phyloP scores from a whole-genome alignment of 2,113 vertebrate genomes.

The Peucedramus taeniatus region DNA sequence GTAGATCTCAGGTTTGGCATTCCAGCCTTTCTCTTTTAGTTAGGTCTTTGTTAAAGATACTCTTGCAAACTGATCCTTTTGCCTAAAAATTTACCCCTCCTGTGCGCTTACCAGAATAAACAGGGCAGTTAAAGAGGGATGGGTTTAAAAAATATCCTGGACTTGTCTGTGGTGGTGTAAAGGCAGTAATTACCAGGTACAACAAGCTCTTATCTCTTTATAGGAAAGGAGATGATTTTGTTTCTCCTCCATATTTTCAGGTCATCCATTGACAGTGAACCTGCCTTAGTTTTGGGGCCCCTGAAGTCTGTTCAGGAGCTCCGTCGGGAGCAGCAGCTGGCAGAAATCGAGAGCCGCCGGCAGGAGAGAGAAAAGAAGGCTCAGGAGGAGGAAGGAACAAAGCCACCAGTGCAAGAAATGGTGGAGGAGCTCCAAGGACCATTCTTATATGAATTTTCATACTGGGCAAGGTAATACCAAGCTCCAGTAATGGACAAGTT shows the following conservation, averaged over 20 bases:
- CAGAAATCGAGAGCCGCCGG: conserved; percentile 84
- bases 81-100: background rate
- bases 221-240: background rate
- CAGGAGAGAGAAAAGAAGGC: conserved; percentile 85
- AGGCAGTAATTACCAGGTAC: background rate
- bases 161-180: background rate
- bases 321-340: conserved; percentile 89
- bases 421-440: conserved; percentile 89
- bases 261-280: conserved; percentile 96
- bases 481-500: background rate
- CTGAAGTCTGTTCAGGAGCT: conserved; percentile 87
- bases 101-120: background rate
- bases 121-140: background rate
- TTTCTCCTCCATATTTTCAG: conserved; percentile 54
- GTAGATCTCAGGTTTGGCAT: background rate
- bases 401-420: conserved; percentile 84
- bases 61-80: background rate
- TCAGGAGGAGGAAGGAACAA: conserved; percentile 73
- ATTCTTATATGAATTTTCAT: conserved; percentile 93
- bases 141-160: background rate
- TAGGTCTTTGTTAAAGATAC: background rate
- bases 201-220: background rate
- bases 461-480: conserved; percentile 88
- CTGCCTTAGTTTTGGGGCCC: conserved; percentile 92
- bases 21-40: background rate